Evolutionary conservation across 1,140 invertebrate genomes (phyloP).

Genomic region (Drosophila aff.): DNA sequence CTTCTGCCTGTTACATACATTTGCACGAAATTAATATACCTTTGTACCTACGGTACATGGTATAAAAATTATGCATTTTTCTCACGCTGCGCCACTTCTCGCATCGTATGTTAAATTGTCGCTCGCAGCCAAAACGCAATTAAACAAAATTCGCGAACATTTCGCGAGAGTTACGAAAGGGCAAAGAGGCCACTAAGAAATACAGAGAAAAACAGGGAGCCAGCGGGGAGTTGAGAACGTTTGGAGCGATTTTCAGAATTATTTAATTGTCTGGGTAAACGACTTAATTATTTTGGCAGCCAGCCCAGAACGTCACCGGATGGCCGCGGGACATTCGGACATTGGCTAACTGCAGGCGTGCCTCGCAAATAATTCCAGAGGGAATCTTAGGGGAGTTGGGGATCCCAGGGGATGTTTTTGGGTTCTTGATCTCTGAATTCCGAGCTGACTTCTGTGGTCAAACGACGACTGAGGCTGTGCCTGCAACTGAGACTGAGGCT

Average conservation of each 20-base stretch:
- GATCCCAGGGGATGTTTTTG: background rate
- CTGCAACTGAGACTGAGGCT: no score
- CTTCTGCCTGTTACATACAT: no score
- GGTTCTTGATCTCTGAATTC: constrained; percentile 3
- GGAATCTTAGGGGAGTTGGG: constrained; percentile 5
- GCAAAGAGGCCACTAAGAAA: background rate
- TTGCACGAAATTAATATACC: no score
- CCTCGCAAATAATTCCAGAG: constrained; percentile 21
- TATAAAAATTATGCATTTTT: constrained; percentile 69
- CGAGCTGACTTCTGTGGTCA: constrained; percentile 62
- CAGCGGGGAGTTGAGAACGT: constrained; percentile 6
- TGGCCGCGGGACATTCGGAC: constrained; percentile 24
- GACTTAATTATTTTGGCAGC: constrained; percentile 84
- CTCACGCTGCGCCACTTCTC: constrained; percentile 68
- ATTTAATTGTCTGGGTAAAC: constrained; percentile 83
- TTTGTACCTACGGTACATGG: no score
- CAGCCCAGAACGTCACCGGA: constrained; percentile 54
- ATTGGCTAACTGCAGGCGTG: constrained; percentile 60
- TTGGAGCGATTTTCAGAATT: constrained; percentile 60
- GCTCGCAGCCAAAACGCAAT: constrained; percentile 79
- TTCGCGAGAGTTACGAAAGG: background rate
- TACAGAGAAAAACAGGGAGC: background rate
- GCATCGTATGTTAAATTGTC: constrained; percentile 83
- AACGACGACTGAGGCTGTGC: background rate
- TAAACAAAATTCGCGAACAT: constrained; percentile 79